Evolutionary conservation across 2,797 vertebrate genomes (phyloP), one percentile per base, ranked within the genome.

Genomic region (Gallinago stenura): DNA sequence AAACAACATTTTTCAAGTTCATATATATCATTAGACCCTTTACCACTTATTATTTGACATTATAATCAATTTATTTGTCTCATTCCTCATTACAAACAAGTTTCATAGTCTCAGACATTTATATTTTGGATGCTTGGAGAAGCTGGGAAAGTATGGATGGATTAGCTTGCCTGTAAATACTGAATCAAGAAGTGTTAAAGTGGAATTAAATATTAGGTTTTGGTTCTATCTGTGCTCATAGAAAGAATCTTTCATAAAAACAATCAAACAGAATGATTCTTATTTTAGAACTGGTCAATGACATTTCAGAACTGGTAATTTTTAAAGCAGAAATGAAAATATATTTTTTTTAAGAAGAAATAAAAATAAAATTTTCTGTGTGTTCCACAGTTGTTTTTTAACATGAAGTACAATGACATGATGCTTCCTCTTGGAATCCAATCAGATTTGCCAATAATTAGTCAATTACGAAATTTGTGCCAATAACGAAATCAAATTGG

Each of bases 61-160:
- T 17, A 58, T 78, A 83, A 95, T 90, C 10, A 39, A 87, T 93
- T 88, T 88, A 33, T 83, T 87, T 93, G 5, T 84, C 54, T 95
- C 61, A 43, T 61, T 61, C 13, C 7, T 41, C 13, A 15, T 41
- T 35, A 5, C 8, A 43, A 93, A 73, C 64, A 76, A 46, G 6
- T 62, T 94, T 94, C 48, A 54, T 28, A 62, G 58, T 12, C 13
- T 93, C 46, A 84, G 81, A 66, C 26, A 66, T 83, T 91, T 87
- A 48, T 84, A 87, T 69, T 70, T 85, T 79, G 58, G 69, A 50
- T 61, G 30, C 33, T 46, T 80, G 26, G 26, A 79, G 39, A 82
- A 85, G 7, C 9, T 53, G 26, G 4, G 15, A 71, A 95, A 50
- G 9, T 56, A 48, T 22, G 5, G 50, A 51, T 66, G n/a, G 7